phyloP scores from a whole-genome alignment of 1,140 invertebrate species.

The Drosophila obscura region DNA sequence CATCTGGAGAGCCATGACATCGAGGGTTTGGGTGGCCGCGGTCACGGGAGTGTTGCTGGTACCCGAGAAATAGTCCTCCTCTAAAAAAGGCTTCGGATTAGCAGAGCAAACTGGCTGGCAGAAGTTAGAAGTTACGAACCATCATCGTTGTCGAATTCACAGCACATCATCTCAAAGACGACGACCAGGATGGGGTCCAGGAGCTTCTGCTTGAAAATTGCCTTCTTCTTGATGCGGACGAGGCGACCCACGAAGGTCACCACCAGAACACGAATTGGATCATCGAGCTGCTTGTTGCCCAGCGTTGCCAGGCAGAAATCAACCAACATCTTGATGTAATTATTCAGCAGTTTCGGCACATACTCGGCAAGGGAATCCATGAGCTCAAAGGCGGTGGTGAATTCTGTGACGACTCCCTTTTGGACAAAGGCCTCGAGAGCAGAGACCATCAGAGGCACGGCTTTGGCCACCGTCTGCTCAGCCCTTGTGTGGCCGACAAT shows the following conservation, averaged over 20 bases:
- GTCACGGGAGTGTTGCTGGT: slow-evolving; percentile 85
- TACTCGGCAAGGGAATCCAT: slow-evolving; percentile 90
- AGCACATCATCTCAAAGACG: slow-evolving; percentile 89
- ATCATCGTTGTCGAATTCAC: slow-evolving; percentile 85
- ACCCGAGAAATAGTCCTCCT: slow-evolving; percentile 38
- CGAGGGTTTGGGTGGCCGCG: slow-evolving; percentile 89
- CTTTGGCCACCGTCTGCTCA: slow-evolving; percentile 86
- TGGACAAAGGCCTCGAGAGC: slow-evolving; percentile 85
- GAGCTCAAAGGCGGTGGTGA: slow-evolving; percentile 88
- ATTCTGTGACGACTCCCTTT: slow-evolving; percentile 86
- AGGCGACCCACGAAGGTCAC: slow-evolving; percentile 88
- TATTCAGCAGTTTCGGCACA: slow-evolving; percentile 87
- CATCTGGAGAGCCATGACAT: slow-evolving; percentile 90
- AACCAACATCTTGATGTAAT: slow-evolving; percentile 87
- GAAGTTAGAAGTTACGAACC: slow-evolving; percentile 83
- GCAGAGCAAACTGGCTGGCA: background rate
- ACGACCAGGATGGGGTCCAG: slow-evolving; percentile 89
- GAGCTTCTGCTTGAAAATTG: slow-evolving; percentile 89
- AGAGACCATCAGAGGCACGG: slow-evolving; percentile 87
- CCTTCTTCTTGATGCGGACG: slow-evolving; percentile 89
- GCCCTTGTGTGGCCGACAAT: slow-evolving; percentile 65
- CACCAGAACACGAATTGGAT: slow-evolving; percentile 87
- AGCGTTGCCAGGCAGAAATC: slow-evolving; percentile 88
- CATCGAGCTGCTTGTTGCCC: slow-evolving; percentile 85
- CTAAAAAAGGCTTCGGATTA: background rate